Evolutionary conservation across 2,113 vertebrate genomes (phyloP), one percentile per base, ranked within the genome.

Genomic region (Macaca nemestrina): DNA sequence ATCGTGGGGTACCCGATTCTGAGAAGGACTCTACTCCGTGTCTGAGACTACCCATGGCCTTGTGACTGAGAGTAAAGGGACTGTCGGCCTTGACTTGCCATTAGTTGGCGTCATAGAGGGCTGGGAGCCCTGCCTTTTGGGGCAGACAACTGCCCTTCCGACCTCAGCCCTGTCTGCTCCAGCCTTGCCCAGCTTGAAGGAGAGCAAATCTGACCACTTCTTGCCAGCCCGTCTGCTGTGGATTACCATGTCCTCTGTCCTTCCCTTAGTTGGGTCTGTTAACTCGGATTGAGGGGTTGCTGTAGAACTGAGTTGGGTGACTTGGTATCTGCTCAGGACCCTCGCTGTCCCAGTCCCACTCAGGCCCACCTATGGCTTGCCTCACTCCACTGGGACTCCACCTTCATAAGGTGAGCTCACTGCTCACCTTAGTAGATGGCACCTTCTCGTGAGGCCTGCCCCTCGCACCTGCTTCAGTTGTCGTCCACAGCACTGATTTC

Each of bases 341-440:
- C 14, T 43, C 1, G 4, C 0, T 0, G 43, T 27, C 84, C 78
- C 43, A 3, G 4, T 27, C 27, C 64, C 52, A 32, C n/a, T n/a
- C 6, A 16, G 52, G 10, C 38, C 16, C 0, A 13, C 3, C 76
- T 1, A 1, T 23, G 20, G 22, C 57, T 59, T 38, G n/a, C 8
- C 70, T 72, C 52, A 55, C 57, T 57, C 22, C 22, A 8, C 57
- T 9, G 57, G 57, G 57, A 59, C 22, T 22, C 57, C 8, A 22
- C 20, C 8, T 57, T 23, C 57, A 23, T 59, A 59, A 59, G 8
- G 57, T 23, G 22, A 23, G 22, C 22, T 73, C 6, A 27, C 23
- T 45, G 40, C n/a, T 57, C 30, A 13, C 78, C 10, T 13, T 40
- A 25, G 27, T 23, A 45, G 12, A 30, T 14, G 40, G 13, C 23